Base-by-base conservation (phyloP, 2,797 vertebrate genomes). In the Enteromius afrohamiltoni region DNA sequence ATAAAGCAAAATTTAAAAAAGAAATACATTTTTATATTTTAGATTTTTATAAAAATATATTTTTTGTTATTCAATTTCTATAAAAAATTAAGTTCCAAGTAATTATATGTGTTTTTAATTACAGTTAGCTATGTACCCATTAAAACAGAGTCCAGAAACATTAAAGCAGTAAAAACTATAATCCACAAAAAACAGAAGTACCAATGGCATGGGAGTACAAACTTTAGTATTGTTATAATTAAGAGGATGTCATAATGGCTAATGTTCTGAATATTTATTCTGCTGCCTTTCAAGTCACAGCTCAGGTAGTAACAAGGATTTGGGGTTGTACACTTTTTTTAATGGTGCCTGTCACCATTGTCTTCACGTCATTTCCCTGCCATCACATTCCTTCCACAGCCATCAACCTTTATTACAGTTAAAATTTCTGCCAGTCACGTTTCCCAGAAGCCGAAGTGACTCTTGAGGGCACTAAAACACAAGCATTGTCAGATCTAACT, bases 401-500 rank as follows among this genome's bases (percentile, higher is more conserved):
- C 58, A 80, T 86, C 80, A 73, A 29, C 21, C 40, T 55, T 77
- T 68, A 83, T 77, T 73, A 69, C 77, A 82, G 42, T 84, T 73
- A 79, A 58, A 37, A 76, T n/a, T 65, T 37, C 84, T 67, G 62
- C 80, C 87, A 76, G 45, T 83, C 70, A 82, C 26, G 26, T 37
- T 68, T 76, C 45, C 74, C 34, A 29, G 42, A 65, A 69, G 17
- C 34, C 34, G 51, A 29, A 47, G 37, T 40, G 45, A 62, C n/a
- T 85, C 73, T 82, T 40, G 40, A 67, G 53, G 31, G 62, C 67
- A 75, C 62, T 86, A 60, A 79, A 78, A 70, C 13, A 21, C 65
- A 83, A 86, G 51, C 65, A 55, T 3, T 79, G 70, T 86, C 85
- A 88, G 87, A 86, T 86, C 85, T 79, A 78, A 26, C 51, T 58